phyloP scores from a whole-genome alignment of 2,797 vertebrate genomes.

The Poeciliopsis infans region DNA sequence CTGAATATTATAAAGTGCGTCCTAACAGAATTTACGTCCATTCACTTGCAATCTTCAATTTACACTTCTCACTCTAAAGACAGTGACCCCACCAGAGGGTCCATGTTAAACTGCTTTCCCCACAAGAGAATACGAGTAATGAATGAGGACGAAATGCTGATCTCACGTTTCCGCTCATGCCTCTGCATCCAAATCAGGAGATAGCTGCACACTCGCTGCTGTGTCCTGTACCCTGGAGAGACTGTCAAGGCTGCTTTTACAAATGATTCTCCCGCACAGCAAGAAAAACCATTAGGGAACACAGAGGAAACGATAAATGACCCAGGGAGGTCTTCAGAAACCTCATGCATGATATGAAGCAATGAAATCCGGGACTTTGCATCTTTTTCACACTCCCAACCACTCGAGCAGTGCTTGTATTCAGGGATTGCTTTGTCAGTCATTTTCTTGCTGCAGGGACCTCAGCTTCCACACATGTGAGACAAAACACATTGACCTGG shows the following conservation, averaged over 20 bases:
- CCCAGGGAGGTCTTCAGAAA: constrained; percentile 31
- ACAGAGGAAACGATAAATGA: constrained; percentile 44
- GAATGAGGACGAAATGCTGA: constrained; percentile 29
- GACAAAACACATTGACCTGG: constrained; percentile 41
- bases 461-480: constrained; percentile 27
- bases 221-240: constrained; percentile 26
- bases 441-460: constrained; percentile 34
- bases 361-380: constrained; percentile 41
- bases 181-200: constrained; percentile 46
- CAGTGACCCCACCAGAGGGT: constrained; percentile 1
- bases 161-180: constrained; percentile 36
- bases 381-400: constrained; percentile 7
- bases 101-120: constrained; percentile 10
- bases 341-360: constrained; percentile 40
- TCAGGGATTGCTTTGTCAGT: constrained; percentile 26
- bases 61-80: not conserved
- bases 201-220: constrained; percentile 20
- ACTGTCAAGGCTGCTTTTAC: constrained; percentile 54
- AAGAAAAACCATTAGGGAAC: constrained; percentile 53
- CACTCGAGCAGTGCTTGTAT: not conserved
- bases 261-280: constrained; percentile 46
- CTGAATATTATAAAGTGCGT: constrained; percentile 5
- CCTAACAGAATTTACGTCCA: not conserved
- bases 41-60: not conserved
- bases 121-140: constrained; percentile 15